These are phyloP conservation scores for Drosophila auraria DNA, from an alignment of 1,140 invertebrate species.

Conservation along the genomic window DNA sequence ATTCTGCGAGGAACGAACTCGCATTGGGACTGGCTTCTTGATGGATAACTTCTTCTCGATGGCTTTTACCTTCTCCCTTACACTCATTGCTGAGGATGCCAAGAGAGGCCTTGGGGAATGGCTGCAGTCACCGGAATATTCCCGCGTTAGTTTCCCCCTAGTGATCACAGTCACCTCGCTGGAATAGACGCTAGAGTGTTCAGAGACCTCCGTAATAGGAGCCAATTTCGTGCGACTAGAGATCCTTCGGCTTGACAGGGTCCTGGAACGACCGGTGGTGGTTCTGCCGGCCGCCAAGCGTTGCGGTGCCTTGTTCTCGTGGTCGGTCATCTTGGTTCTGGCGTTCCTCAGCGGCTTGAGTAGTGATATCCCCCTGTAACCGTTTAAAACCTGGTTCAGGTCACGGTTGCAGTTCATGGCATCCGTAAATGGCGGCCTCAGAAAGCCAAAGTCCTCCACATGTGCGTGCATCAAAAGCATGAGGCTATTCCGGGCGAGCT, in stretches of 20 bases:
- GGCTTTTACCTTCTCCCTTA: neutral
- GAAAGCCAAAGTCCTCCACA: conserved; percentile 45
- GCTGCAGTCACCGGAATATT: neutral
- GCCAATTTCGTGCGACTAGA: neutral
- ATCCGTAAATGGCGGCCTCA: conserved; percentile 58
- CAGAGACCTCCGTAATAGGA: conserved; percentile 21
- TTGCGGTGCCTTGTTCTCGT: neutral
- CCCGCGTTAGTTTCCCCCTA: too few relatives aligned
- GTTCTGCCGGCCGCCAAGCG: neutral
- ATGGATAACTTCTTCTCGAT: neutral
- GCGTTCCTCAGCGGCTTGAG: neutral
- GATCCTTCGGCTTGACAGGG: neutral
- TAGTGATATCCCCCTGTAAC: conserved; percentile 33
- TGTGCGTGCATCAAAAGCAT: conserved; percentile 57
- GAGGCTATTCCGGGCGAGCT: conserved; percentile 55
- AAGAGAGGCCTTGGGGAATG: too few relatives aligned
- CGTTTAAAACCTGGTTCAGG: conserved; percentile 45
- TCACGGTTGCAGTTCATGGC: conserved; percentile 28
- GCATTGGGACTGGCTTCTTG: neutral
- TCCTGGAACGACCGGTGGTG: neutral
- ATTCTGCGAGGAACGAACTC: neutral
- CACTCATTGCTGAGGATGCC: neutral
- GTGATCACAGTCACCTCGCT: neutral
- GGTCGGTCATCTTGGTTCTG: neutral
- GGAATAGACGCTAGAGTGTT: conserved; percentile 5